Percentiles rank a stretch among this genome's conserved stretches.
Conservation (phyloP, 2,888 invertebrate genomes). For the Aricia artaxerxes region DNA sequence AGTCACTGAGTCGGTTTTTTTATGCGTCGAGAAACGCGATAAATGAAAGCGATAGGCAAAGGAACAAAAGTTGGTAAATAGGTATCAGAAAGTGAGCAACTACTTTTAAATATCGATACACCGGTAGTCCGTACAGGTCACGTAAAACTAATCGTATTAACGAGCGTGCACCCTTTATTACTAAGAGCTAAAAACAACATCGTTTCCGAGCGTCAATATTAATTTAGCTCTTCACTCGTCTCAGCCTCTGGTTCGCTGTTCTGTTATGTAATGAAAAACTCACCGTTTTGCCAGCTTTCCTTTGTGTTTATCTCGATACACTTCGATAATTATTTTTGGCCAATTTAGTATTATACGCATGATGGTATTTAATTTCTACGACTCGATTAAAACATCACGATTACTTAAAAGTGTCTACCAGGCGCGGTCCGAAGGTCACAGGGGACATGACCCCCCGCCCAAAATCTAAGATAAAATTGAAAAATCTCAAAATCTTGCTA, state of each 20-base stretch:
- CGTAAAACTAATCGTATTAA: constrained; percentile 43
- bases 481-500: too few species aligned
- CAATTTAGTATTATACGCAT: neutral
- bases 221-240: constrained; percentile 56
- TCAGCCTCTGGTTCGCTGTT: constrained; percentile 46
- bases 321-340: neutral
- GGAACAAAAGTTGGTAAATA: too few species aligned
- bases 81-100: neutral
- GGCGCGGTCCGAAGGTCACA: too few species aligned
- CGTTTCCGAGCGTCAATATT: constrained; percentile 57
- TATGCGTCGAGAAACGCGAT: too few species aligned
- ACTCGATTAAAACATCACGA: too few species aligned
- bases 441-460: too few species aligned
- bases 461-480: too few species aligned
- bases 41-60: too few species aligned
- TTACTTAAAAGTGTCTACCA: too few species aligned
- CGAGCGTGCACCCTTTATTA: constrained; percentile 48
- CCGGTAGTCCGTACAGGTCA: neutral
- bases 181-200: constrained; percentile 55
- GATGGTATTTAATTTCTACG: too few species aligned
- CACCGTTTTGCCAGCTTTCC: constrained; percentile 34
- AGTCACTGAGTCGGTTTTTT: too few species aligned
- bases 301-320: constrained; percentile 27
- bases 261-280: constrained; percentile 56
- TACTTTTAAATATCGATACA: neutral